These are phyloP conservation scores for Cacajao melanocephalus DNA, from an alignment of 2,797 vertebrate species.

Conservation along the genomic window DNA sequence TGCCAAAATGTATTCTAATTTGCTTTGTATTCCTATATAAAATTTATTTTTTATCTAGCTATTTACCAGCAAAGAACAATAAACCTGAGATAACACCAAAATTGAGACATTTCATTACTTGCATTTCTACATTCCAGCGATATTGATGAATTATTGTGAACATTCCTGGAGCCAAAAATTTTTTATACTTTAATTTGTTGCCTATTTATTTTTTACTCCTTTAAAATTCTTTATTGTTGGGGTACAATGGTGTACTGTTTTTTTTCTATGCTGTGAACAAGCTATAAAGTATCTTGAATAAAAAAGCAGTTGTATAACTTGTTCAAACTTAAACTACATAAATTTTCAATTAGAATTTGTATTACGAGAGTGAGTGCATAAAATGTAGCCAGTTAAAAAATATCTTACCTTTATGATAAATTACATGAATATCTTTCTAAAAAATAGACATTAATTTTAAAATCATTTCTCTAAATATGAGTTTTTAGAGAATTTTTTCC, in stretches of 20 bases:
- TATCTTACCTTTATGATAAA: slow-evolving; percentile 65
- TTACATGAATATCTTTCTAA: slow-evolving; percentile 62
- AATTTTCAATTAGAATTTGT: slow-evolving; percentile 35
- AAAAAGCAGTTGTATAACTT: background rate
- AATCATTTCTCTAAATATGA: slow-evolving; percentile 68
- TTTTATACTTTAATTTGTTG: slow-evolving; percentile 15
- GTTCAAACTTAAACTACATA: slow-evolving; percentile 25
- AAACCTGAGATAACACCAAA: background rate
- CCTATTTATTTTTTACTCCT: background rate
- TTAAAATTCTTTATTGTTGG: background rate
- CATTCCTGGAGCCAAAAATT: background rate
- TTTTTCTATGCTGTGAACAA: slow-evolving; percentile 3
- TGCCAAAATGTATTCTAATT: background rate
- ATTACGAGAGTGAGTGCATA: slow-evolving; percentile 16
- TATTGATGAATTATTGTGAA: background rate
- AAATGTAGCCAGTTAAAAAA: slow-evolving; percentile 71
- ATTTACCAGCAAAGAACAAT: slow-evolving; percentile 20
- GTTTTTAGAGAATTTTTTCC: slow-evolving; percentile 70
- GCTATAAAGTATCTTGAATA: slow-evolving; percentile 18
- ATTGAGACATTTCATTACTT: slow-evolving; percentile 29
- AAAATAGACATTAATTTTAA: slow-evolving; percentile 59
- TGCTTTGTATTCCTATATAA: slow-evolving; percentile 33
- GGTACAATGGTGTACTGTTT: background rate
- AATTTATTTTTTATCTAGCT: background rate
- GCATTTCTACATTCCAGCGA: background rate